A percentile compares a stretch with the other conserved stretches of the same genome.
These are phyloP conservation scores for Cephalotes varians DNA, from an alignment of 2,888 invertebrate species.

Conservation along the genomic window DNA sequence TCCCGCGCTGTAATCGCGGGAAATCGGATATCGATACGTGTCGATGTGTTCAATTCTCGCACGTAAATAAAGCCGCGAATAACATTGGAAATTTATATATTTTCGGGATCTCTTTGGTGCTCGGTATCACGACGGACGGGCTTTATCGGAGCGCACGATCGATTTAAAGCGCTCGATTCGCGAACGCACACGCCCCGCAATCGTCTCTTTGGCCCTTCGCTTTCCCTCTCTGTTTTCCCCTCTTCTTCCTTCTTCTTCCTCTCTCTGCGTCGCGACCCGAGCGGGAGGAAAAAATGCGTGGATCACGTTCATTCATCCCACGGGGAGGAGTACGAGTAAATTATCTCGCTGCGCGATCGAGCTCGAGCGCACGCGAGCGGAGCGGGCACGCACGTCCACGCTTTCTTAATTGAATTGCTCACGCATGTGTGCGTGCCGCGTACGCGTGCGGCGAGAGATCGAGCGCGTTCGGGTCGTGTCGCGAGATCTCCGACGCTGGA, in stretches of 20 bases:
- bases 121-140: conserved; percentile 29
- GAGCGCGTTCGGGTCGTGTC: background rate
- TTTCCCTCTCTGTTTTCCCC: background rate
- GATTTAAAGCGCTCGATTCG: background rate
- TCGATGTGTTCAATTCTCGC: background rate
- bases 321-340: conserved; percentile 30
- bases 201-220: background rate
- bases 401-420: conserved; percentile 34
- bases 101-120: background rate
- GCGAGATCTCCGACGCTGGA: background rate
- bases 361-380: conserved; percentile 30
- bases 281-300: conserved; percentile 43
- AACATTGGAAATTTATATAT: background rate
- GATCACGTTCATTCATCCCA: conserved; percentile 64
- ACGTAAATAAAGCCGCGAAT: conserved; percentile 3
- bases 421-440: background rate
- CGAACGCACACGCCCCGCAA: background rate
- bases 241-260: conserved; percentile 8
- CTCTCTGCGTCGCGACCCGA: conserved; percentile 13
- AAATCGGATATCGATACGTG: background rate
- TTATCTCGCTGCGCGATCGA: conserved; percentile 54
- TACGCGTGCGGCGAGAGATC: background rate
- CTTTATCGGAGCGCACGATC: background rate
- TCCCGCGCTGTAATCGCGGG: background rate
- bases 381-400: conserved; percentile 27